Evolutionary conservation across 2,888 invertebrate species (phyloP).

Genomic region (Diaperis boleti): DNA sequence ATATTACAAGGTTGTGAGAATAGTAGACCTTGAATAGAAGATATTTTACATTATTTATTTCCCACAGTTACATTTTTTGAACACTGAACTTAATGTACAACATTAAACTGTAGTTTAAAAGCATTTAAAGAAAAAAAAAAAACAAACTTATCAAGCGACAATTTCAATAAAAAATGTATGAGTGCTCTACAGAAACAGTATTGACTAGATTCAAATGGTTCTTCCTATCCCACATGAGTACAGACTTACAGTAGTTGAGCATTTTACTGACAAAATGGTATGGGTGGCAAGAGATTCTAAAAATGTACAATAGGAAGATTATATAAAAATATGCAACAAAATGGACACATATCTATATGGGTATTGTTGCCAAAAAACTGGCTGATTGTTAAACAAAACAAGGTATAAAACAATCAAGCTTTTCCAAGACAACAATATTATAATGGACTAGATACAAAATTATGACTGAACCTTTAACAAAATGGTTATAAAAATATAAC

Average conservation of each 20-base stretch:
- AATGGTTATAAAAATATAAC: conserved; percentile 41
- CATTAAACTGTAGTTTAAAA: conserved; percentile 16
- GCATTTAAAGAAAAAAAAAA: conserved; percentile 18
- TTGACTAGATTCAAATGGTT: conserved; percentile 32
- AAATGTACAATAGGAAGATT: conserved; percentile 30
- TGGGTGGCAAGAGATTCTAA: conserved; percentile 35
- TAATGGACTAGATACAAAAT: conserved; percentile 37
- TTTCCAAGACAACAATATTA: conserved; percentile 15
- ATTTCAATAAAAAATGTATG: conserved; percentile 22
- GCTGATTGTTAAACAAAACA: conserved; percentile 8
- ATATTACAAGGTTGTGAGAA: no score
- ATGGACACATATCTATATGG: conserved; percentile 29
- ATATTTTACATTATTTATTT: conserved; percentile 34
- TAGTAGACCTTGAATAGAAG: no score
- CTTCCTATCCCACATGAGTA: conserved; percentile 29
- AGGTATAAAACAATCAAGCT: conserved; percentile 3
- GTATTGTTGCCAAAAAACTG: conserved; percentile 21
- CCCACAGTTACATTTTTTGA: conserved; percentile 27
- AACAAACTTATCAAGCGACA: conserved; percentile 12
- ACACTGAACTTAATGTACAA: conserved; percentile 25
- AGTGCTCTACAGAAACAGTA: conserved; percentile 24
- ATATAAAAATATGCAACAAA: conserved; percentile 28
- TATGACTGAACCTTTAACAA: conserved; percentile 37
- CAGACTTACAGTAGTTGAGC: conserved; percentile 35
- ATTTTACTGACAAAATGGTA: conserved; percentile 20